These are phyloP conservation scores for Galeopsomyia nigrocyanea DNA, from an alignment of 2,888 invertebrate genomes.

Conservation along the genomic window DNA sequence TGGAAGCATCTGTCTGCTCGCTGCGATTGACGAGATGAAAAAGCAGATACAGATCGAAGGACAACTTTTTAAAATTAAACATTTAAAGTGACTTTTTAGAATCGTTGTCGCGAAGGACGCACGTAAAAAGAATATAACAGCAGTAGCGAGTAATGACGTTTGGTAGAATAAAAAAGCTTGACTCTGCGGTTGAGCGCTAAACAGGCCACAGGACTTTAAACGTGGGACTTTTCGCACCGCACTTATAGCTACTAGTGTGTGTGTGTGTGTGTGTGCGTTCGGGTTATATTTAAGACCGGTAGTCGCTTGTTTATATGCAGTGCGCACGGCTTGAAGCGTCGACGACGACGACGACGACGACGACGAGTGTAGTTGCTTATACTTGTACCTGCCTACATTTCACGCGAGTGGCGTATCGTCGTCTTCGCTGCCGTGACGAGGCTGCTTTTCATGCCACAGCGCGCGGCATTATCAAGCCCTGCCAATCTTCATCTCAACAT, in stretches of 20 bases:
- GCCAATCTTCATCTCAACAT: conserved; percentile 28
- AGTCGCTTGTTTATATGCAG: conserved; percentile 57
- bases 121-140: no score
- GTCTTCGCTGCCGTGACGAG: conserved; percentile 28
- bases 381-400: conserved; percentile 1
- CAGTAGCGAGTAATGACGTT: no score
- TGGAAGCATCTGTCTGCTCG: no score
- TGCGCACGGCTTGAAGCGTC: no score
- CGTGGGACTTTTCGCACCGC: conserved; percentile 45
- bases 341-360: no score
- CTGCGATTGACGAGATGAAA: no score
- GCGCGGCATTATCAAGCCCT: conserved; percentile 11
- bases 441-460: conserved; percentile 12
- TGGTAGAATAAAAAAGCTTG: conserved; percentile 16
- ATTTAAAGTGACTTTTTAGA: no score
- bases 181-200: conserved; percentile 1
- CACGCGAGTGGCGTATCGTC: not conserved
- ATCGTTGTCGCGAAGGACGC: no score
- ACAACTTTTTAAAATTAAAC: no score
- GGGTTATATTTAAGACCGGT: conserved; percentile 62
- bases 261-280: conserved; percentile 34
- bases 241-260: conserved; percentile 45
- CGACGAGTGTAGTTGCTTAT: not conserved
- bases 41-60: no score
- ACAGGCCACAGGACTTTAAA: conserved; percentile 33